Evolutionary conservation across 92 coral and sea anemone species (phyloP), one percentile per base, ranked within the genome.

Genomic region (Parazoanthus atlanticus): DNA sequence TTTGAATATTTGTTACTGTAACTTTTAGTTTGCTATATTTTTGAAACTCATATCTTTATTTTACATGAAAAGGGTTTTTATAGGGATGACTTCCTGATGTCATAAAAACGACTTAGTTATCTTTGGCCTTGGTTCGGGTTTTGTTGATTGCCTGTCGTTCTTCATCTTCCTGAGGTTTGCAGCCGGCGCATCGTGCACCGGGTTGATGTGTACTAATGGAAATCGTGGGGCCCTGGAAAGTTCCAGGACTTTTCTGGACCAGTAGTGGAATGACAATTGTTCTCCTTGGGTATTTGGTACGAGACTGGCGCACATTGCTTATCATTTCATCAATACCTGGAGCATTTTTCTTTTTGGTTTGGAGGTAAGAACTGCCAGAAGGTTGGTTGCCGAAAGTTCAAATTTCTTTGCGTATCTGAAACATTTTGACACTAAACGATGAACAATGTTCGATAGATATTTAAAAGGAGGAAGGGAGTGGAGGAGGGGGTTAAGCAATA

Each of bases 201-300:
- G 92, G 3, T 58, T 92, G 43, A 90, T 92, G 93, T 92, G 40
- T 92, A 90, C 52, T 81, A 38, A 41, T 92, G 46, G 94, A 92
- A 54, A 80, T 92, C 1, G 88, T 92, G 5, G 94, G 94, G 17
- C 94, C 94, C 30, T 72, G 94, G 90, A 32, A 92, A 92, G 82
- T 75, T 92, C 25, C 82, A 86, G 49, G 90, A 88, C 61, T 92
- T 54, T 91, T 91, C 66, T 92, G 94, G 94, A 85, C 86, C 4
- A 40, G 88, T 8, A 92, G 93, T 34, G 91, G 91, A 0, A 85
- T 90, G 30, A 40, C 52, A 81, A 88, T 91, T 21, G 91, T 74
- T 8, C 71, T 92, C 30, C 77, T 92, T 58, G 92, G 89, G 31
- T 92, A 92, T 69, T 81, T 90, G 31, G 80, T 92, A 43, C 89